Conservation (phyloP, 2,888 invertebrate genomes). For the Dimorphilus gyrociliatus region DNA sequence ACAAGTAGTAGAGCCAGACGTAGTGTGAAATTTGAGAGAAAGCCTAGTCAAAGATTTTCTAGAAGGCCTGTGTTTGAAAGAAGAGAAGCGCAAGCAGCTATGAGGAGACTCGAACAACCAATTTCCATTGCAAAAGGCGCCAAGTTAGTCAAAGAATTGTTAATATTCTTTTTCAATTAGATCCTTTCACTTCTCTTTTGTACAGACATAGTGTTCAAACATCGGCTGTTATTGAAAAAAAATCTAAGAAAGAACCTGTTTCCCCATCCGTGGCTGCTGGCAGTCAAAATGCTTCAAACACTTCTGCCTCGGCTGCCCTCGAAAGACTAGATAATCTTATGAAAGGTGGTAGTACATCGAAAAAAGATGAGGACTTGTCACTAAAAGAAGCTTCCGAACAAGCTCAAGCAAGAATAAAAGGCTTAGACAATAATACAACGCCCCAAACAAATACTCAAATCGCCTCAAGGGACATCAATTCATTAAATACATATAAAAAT, state of each 20-base stretch:
- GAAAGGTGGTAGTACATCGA: slow-evolving; percentile 47
- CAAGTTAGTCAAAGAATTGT: too few relatives aligned
- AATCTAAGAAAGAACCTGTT: slow-evolving; percentile 4
- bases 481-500: too few relatives aligned
- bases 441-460: slow-evolving; percentile 10
- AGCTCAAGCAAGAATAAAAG: slow-evolving; percentile 34
- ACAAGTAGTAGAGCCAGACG: slow-evolving; percentile 72
- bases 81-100: slow-evolving; percentile 16
- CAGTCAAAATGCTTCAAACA: slow-evolving; percentile 27
- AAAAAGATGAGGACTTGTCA: neutral
- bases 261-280: slow-evolving; percentile 6
- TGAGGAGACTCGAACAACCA: slow-evolving; percentile 5
- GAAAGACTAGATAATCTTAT: slow-evolving; percentile 55
- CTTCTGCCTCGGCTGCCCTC: slow-evolving; percentile 38
- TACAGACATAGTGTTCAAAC: slow-evolving; percentile 1
- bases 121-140: neutral
- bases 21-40: slow-evolving; percentile 84
- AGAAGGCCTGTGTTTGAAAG: slow-evolving; percentile 47
- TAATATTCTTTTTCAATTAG: too few relatives aligned
- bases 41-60: slow-evolving; percentile 90
- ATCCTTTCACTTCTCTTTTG: slow-evolving; percentile 1
- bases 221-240: neutral
- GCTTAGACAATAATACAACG: slow-evolving; percentile 22
- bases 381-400: slow-evolving; percentile 29
- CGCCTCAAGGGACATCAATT: too few relatives aligned